These are phyloP conservation scores for Drosophila kohkoa DNA, from an alignment of 1,140 invertebrate genomes.

Conservation along the genomic window DNA sequence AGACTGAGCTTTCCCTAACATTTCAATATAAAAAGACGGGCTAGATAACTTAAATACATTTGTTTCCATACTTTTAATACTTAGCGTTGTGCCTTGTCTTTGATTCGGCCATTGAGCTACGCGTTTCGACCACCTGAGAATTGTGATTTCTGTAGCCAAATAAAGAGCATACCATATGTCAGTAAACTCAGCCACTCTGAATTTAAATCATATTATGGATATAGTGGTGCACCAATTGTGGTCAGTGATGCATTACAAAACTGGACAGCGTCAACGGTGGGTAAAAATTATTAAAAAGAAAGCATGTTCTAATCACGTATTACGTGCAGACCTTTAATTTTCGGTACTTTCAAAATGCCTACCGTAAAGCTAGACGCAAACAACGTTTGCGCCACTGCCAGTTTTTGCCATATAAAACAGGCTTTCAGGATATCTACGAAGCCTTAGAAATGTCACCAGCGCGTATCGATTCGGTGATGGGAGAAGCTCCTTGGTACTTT, in stretches of 20 bases:
- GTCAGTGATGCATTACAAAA: constrained; percentile 91
- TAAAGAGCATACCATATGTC: constrained; percentile 88
- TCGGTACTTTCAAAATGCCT: constrained; percentile 92
- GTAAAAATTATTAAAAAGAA: not conserved
- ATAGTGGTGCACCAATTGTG: constrained; percentile 92
- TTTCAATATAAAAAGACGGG: not conserved
- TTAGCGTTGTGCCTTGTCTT: constrained; percentile 87
- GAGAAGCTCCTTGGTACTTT: constrained; percentile 92
- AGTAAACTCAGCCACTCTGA: constrained; percentile 87
- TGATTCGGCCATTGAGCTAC: constrained; percentile 87
- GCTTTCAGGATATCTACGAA: constrained; percentile 88
- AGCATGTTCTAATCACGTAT: constrained; percentile 13
- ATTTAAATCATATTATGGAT: constrained; percentile 91
- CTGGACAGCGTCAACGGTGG: constrained; percentile 90
- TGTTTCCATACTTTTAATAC: not conserved
- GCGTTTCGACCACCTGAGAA: constrained; percentile 90
- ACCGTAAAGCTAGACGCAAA: constrained; percentile 86
- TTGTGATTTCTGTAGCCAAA: constrained; percentile 89
- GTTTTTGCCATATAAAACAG: constrained; percentile 96
- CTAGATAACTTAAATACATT: no score
- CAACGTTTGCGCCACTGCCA: constrained; percentile 89
- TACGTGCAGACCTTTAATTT: constrained; percentile 87
- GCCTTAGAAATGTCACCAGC: constrained; percentile 91
- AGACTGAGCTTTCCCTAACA: not conserved
- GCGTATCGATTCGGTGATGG: constrained; percentile 87